Evolutionary conservation across 1,140 invertebrate species (phyloP), one percentile per base, ranked within the genome.

Genomic region (Musca domestica): DNA sequence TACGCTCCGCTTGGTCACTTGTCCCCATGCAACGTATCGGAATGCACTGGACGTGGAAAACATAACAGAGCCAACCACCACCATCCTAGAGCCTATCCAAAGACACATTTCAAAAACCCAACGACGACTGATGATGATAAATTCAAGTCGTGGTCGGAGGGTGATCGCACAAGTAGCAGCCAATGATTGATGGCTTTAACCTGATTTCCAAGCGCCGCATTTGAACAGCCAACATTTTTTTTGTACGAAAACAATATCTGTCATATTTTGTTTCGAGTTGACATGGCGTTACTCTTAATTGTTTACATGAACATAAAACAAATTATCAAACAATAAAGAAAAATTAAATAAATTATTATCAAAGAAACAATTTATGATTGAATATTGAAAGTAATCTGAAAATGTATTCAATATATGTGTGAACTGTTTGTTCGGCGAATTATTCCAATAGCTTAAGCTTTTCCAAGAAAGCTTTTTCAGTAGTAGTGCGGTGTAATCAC

Each of bases 171-270:
- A 61, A 61, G 41, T 25, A 25, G 20, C n/a, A 20, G 17, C 6
- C 12, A 64, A 54, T 68, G 67, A 64, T 68, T 46, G 52, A 68
- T 68, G 67, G 34, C 19, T 68, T 9, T 51, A 51, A 64, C 48
- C 19, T 25, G 67, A 64, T 64, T 68, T 68, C 2, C 25, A 9
- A 52, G 51, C 22, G 17, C 51, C 22, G 10, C 15, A 12, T 23
- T 56, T n/a, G n/a, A 27, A 15, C 15, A 27, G 2, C 52, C 23
- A 56, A 22, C n/a, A 27, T 56, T 56, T 56, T 22, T 23, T 23
- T 3, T 54, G 9, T 54, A 52, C 9, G 9, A 30, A 30, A 12
- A 41, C 34, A 41, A 41, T 41, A 41, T 41, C 34, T 41, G 34
- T 41, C 34, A 41, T 41, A 41, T 41, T 41, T 41, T 7, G 10